Evolutionary conservation across 1,140 invertebrate genomes (phyloP).

Genomic region (Kradibia gibbosae): DNA sequence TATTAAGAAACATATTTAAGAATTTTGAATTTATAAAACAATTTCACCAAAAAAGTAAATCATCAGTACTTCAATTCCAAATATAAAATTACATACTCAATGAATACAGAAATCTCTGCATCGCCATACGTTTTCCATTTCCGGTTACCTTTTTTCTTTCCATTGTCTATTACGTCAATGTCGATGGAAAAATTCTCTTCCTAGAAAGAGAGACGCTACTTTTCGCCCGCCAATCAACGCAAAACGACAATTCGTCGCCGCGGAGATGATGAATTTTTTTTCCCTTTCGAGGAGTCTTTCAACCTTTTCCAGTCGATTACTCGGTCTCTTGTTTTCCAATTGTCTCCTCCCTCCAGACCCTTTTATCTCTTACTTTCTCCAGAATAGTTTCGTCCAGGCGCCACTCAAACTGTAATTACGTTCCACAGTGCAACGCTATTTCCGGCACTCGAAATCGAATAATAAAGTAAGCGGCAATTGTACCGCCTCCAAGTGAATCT

Average conservation of each 20-base stretch:
- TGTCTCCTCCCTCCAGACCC: background rate
- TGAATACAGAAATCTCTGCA: background rate
- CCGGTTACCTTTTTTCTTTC: background rate
- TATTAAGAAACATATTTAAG: too few species aligned
- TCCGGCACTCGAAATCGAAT: slow-evolving; percentile 42
- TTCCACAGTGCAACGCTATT: slow-evolving; percentile 36
- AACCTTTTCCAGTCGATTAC: slow-evolving; percentile 10
- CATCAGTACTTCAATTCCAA: background rate
- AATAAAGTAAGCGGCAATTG: slow-evolving; percentile 19
- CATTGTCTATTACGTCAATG: background rate
- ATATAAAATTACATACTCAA: background rate
- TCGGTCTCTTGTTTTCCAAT: slow-evolving; percentile 30
- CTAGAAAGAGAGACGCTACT: background rate
- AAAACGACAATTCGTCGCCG: slow-evolving; percentile 24
- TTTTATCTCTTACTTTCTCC: background rate
- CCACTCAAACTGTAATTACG: slow-evolving; percentile 30
- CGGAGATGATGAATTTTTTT: slow-evolving; percentile 10
- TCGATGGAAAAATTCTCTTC: background rate
- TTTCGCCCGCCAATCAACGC: background rate
- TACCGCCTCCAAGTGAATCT: slow-evolving; percentile 16
- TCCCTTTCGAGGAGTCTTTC: background rate
- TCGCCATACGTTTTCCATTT: slow-evolving; percentile 1
- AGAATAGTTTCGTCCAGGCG: slow-evolving; percentile 17
- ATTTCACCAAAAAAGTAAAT: background rate
- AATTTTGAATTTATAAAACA: too few species aligned